Base-by-base conservation (phyloP, 2,113 vertebrate species). In the Etia nguti region DNA sequence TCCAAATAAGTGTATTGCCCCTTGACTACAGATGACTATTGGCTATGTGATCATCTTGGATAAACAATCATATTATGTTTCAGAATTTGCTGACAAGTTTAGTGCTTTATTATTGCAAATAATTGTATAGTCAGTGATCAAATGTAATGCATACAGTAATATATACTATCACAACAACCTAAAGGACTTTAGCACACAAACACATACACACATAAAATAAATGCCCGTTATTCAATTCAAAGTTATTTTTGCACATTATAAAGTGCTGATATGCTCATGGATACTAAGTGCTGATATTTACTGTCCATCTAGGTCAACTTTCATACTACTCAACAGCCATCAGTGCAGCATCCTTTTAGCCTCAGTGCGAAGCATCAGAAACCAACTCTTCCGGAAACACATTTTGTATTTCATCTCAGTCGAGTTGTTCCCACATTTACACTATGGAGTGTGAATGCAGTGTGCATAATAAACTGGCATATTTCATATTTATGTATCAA, bases 171-270 rank as follows among this genome's bases (percentile, higher is more conserved):
- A 34, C 16, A 12, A n/a, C 36, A 55, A 68, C 77, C 12, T 59
- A 10, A 70, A 80, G 12, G 31, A 81, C 34, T 26, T 79, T 20
- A 52, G 34, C 16, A 46, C 29, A 62, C 4, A 79, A 12, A 83
- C 83, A 82, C 34, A 38, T 22, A 65, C 60, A 68, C 34, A 38
- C 34, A 13, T 68, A 29, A 77, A 79, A 22, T 6, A 22, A 73
- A 73, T 20, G 38, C 46, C 52, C 56, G 26, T 86, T 81, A 52
- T 41, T 86, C 24, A 81, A 85, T 55, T 79, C 50, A 62, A 15
- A 79, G 87, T 85, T 68, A 89, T 43, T 83, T 93, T 89, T n/a
- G 86, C 89, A 90, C 88, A 80, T 89, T 88, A 86, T n/a, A 34
- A 86, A 83, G 81, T 81, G 84, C 34, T 84, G 81, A 83, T 60